These are phyloP conservation scores for Pheosia gnoma DNA, from an alignment of 2,888 invertebrate species.

Conservation along the genomic window DNA sequence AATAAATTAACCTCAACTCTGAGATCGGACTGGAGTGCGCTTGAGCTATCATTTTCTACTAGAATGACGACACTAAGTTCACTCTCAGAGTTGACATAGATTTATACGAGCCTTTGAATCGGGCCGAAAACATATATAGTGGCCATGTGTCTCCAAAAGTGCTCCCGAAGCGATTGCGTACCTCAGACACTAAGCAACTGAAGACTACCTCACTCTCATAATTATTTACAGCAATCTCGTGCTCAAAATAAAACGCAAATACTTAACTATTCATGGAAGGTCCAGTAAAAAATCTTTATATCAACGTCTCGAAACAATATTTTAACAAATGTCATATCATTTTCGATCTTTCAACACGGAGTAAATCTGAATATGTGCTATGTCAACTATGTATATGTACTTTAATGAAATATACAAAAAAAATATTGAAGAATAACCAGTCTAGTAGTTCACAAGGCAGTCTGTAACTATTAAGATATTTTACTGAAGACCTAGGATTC, in stretches of 20 bases:
- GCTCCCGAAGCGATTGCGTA: slow-evolving; percentile 42
- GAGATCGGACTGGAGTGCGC: no score
- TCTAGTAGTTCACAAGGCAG: slow-evolving; percentile 80
- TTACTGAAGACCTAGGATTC: slow-evolving; percentile 74
- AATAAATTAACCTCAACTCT: no score
- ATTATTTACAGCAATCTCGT: slow-evolving; percentile 61
- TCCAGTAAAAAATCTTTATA: slow-evolving; percentile 68
- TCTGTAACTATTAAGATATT: slow-evolving; percentile 77
- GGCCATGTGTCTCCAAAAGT: slow-evolving; percentile 72
- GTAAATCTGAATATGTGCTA: slow-evolving; percentile 63
- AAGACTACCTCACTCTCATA: slow-evolving; percentile 46
- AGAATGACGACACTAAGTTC: no score
- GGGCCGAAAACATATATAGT: slow-evolving; percentile 84
- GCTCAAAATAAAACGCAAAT: slow-evolving; percentile 38
- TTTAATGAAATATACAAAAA: slow-evolving; percentile 67
- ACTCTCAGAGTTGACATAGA: no score
- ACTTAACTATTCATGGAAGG: slow-evolving; percentile 54
- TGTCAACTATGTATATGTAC: slow-evolving; percentile 65
- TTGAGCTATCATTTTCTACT: no score
- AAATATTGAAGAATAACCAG: slow-evolving; percentile 79
- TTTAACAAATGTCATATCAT: slow-evolving; percentile 57
- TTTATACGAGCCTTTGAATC: slow-evolving; percentile 41
- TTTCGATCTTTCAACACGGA: slow-evolving; percentile 60
- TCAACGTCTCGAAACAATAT: slow-evolving; percentile 53
- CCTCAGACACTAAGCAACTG: slow-evolving; percentile 48